phyloP scores from a whole-genome alignment of 1,140 invertebrate species.

The roundworm (Caenorhabditis elegans) region WBcel235 BX284605.5:9569501-9570000 shows the following conservation, averaged over 20 bases:
- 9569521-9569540: background rate
- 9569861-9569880: too few relatives aligned
- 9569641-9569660: background rate
- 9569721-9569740: too few relatives aligned
- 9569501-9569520: background rate
- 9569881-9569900: background rate
- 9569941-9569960: background rate
- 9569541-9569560: background rate
- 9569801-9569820: background rate
- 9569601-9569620: background rate
- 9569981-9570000: background rate
- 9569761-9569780: too few relatives aligned
- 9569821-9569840: background rate
- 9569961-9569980: background rate
- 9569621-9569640: background rate
- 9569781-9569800: background rate
- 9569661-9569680: background rate
- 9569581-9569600: too few relatives aligned
- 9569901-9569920: background rate
- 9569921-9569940: background rate
- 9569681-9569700: too few relatives aligned
- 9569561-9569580: too few relatives aligned
- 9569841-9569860: background rate
- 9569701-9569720: too few relatives aligned
- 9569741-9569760: too few relatives aligned